Conservation (phyloP, 2,113 vertebrate genomes). For the Urocitellus parryii region DNA sequence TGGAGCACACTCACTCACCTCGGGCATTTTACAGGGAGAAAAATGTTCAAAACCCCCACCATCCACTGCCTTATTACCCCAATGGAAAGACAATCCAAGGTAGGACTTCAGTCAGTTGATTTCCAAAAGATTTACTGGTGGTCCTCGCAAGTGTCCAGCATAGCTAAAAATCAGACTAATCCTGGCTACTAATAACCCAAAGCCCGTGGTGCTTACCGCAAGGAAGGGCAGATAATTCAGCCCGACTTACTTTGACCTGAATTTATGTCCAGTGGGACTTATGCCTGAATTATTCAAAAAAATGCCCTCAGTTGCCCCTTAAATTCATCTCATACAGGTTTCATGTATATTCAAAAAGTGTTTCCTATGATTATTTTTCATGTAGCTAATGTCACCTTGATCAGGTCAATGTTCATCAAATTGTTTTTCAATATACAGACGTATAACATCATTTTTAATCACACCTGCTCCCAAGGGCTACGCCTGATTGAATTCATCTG, state of each 20-base stretch:
- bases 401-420: slow-evolving; percentile 35
- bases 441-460: slow-evolving; percentile 47
- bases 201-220: not conserved
- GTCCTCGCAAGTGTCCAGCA: not conserved
- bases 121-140: slow-evolving; percentile 30
- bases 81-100: not conserved
- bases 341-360: slow-evolving; percentile 19
- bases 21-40: not conserved
- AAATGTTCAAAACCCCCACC: not conserved
- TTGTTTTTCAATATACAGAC: slow-evolving; percentile 14
- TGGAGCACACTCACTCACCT: accelerated
- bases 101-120: not conserved
- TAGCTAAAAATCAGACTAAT: slow-evolving; percentile 33
- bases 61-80: not conserved
- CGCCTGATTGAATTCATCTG: not conserved
- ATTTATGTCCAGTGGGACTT: slow-evolving; percentile 15
- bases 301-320: not conserved
- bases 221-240: not conserved
- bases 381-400: slow-evolving; percentile 58
- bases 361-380: slow-evolving; percentile 61
- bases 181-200: slow-evolving; percentile 32
- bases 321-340: not conserved
- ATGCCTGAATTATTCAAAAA: slow-evolving; percentile 54
- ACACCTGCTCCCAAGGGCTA: not conserved
- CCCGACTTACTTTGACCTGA: not conserved